Percentiles rank a stretch among this genome's conserved stretches.
phyloP scores from a whole-genome alignment of 2,797 vertebrate species.

The Enteromius treurensis region DNA sequence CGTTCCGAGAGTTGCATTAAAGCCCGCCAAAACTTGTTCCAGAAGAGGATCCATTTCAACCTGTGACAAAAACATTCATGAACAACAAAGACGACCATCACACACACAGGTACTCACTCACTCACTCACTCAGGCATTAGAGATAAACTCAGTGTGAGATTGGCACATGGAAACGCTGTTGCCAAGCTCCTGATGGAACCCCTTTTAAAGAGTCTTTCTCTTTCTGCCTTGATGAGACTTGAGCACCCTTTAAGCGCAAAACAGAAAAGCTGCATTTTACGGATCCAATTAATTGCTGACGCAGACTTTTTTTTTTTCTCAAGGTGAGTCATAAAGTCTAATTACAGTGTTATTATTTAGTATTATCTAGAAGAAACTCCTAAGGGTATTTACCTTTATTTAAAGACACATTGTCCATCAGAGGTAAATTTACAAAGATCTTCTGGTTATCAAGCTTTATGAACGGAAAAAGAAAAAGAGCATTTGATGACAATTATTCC shows the following conservation, averaged over 20 bases:
- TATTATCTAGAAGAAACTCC: background rate
- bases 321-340: constrained; percentile 12
- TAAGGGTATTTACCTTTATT: constrained; percentile 34
- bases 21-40: constrained; percentile 58
- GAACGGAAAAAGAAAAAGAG: background rate
- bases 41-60: constrained; percentile 60
- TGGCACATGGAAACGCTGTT: constrained; percentile 70
- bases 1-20: constrained; percentile 42
- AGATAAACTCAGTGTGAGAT: constrained; percentile 24
- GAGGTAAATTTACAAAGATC: background rate
- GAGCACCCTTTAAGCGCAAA: constrained; percentile 71
- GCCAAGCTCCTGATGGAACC: constrained; percentile 71
- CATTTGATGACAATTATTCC: constrained; percentile 26
- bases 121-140: background rate
- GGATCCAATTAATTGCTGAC: constrained; percentile 24
- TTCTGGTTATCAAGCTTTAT: constrained; percentile 9
- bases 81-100: background rate
- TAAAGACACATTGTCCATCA: constrained; percentile 2
- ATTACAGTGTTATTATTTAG: constrained; percentile 11
- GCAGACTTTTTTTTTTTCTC: background rate
- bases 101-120: background rate
- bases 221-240: constrained; percentile 69
- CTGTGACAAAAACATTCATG: constrained; percentile 28
- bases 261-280: constrained; percentile 34
- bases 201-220: constrained; percentile 66